Evolutionary conservation across 2,888 invertebrate genomes (phyloP).

Genomic region (Vanessa cardui): DNA sequence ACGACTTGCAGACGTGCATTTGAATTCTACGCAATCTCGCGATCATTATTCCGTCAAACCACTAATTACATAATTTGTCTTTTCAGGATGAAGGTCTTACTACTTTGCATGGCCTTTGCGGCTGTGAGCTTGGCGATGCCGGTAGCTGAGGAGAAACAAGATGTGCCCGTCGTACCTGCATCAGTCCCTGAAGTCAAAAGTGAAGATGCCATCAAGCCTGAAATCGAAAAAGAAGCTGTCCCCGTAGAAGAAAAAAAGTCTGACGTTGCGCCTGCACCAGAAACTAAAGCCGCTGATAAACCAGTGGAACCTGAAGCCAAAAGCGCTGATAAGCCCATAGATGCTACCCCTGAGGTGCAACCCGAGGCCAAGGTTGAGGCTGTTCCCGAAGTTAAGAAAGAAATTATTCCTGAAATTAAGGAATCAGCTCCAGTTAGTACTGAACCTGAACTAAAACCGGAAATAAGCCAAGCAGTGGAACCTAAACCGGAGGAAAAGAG

Average conservation of each 20-base stretch:
- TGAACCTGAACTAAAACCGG: conserved; percentile 45
- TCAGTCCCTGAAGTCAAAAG: conserved; percentile 46
- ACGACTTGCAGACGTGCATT: conserved; percentile 71
- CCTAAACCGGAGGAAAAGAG: conserved; percentile 53
- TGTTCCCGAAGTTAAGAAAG: conserved; percentile 49
- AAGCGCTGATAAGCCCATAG: conserved; percentile 39
- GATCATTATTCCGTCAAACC: conserved; percentile 55
- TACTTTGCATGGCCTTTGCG: conserved; percentile 83
- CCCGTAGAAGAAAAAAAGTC: conserved; percentile 44
- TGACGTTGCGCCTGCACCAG: conserved; percentile 48
- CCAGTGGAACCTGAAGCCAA: conserved; percentile 48
- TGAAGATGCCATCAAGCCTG: conserved; percentile 46
- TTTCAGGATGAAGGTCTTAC: conserved; percentile 86
- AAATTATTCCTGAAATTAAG: conserved; percentile 50
- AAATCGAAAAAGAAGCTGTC: conserved; percentile 50
- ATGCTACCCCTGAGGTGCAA: conserved; percentile 46
- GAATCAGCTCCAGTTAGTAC: conserved; percentile 42
- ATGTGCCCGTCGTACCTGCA: conserved; percentile 51
- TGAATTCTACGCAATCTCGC: conserved; percentile 52
- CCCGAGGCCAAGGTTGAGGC: conserved; percentile 46
- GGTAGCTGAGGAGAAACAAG: conserved; percentile 75
- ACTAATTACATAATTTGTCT: conserved; percentile 62
- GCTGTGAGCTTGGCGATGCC: conserved; percentile 84
- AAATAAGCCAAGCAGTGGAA: conserved; percentile 49
- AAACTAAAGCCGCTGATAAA: conserved; percentile 52